These are phyloP conservation scores for Cephalotes varians DNA, from an alignment of 2,888 invertebrate species.

Conservation along the genomic window DNA sequence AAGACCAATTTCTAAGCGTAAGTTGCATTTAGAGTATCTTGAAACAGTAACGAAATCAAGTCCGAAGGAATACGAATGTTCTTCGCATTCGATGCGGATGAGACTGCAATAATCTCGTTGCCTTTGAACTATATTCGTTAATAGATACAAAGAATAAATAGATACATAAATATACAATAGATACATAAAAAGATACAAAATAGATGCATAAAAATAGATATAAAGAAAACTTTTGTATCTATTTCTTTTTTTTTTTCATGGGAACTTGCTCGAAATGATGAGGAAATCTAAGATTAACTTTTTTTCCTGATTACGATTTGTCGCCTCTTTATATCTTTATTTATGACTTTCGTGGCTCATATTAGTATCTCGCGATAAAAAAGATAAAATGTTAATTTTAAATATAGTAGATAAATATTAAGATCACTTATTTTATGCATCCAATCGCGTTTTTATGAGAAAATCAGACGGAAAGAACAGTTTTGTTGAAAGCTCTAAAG, in stretches of 20 bases:
- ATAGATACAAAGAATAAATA: no score
- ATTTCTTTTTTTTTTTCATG: background rate
- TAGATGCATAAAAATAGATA: no score
- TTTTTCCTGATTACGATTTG: constrained; percentile 4
- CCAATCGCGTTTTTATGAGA: background rate
- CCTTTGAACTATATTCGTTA: no score
- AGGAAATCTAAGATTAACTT: background rate
- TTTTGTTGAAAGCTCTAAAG: no score
- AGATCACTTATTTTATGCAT: background rate
- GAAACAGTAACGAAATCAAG: background rate
- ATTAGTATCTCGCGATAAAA: background rate
- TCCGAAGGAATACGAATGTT: background rate
- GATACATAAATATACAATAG: no score
- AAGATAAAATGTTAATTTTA: constrained; percentile 1
- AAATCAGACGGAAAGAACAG: no score
- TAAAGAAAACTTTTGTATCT: background rate
- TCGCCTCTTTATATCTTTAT: constrained; percentile 5
- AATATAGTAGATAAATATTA: background rate
- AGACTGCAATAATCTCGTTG: background rate
- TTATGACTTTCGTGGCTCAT: background rate
- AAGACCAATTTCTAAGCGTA: background rate
- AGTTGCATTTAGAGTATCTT: background rate
- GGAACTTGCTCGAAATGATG: background rate
- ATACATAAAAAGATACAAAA: no score
- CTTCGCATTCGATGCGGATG: background rate